A percentile compares a stretch with the other conserved stretches of the same genome.
phyloP scores from a whole-genome alignment of 2,888 invertebrate genomes.

The Scaptomyza caliginosa region DNA sequence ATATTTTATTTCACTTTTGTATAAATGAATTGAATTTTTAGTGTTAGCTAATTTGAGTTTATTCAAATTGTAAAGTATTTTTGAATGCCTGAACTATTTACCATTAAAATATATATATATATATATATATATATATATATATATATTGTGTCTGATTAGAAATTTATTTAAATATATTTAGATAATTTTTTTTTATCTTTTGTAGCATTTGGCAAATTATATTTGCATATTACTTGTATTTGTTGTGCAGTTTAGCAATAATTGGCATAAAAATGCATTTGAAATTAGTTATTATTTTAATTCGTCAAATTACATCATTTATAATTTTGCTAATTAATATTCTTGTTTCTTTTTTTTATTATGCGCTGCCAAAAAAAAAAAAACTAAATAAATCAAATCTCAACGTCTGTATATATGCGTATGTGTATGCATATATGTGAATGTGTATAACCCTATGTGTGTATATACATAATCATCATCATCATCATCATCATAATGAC shows the following conservation, averaged over 20 bases:
- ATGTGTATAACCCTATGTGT: slow-evolving; percentile 56
- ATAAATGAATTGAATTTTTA: background rate
- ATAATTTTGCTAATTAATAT: slow-evolving; percentile 74
- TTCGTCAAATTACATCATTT: slow-evolving; percentile 33
- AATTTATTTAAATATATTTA: slow-evolving; percentile 2
- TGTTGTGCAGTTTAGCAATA: slow-evolving; percentile 31
- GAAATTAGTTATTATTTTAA: slow-evolving; percentile 39
- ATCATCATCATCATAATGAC: slow-evolving; percentile 40
- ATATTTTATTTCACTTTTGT: background rate
- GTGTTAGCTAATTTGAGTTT: background rate
- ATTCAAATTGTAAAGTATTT: background rate
- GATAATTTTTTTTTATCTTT: slow-evolving; percentile 8
- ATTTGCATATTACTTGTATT: slow-evolving; percentile 31
- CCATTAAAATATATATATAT: background rate
- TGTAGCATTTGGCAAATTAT: slow-evolving; percentile 29
- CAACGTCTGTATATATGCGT: slow-evolving; percentile 48
- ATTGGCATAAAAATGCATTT: slow-evolving; percentile 58
- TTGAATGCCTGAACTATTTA: background rate
- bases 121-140: too few species aligned
- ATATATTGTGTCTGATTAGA: background rate
- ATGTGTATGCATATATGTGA: slow-evolving; percentile 31
- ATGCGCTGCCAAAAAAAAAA: slow-evolving; percentile 64
- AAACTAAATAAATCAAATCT: slow-evolving; percentile 27
- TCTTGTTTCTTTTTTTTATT: slow-evolving; percentile 70
- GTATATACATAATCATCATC: slow-evolving; percentile 41